These are phyloP conservation scores for Crocuta crocuta DNA, from an alignment of 2,113 vertebrate genomes.

Conservation along the genomic window DNA sequence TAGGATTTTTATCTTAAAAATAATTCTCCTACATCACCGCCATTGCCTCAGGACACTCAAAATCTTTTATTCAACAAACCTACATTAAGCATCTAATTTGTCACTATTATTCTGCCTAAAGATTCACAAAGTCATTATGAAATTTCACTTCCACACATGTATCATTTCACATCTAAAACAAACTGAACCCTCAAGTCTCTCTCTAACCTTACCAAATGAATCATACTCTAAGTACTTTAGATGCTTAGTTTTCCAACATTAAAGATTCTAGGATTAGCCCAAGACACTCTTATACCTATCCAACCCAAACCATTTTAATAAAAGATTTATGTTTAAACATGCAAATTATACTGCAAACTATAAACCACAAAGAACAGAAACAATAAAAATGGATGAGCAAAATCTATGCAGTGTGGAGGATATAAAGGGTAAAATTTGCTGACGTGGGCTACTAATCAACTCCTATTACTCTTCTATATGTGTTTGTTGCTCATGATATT, in stretches of 20 bases:
- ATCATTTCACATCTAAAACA: not conserved
- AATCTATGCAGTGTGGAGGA: not conserved
- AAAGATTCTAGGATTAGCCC: not conserved
- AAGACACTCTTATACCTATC: not conserved
- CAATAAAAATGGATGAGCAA: not conserved
- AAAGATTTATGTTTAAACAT: not conserved
- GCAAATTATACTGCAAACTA: not conserved
- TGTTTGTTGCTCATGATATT: not conserved
- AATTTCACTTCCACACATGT: not conserved
- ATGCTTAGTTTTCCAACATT: not conserved
- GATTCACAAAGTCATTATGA: not conserved
- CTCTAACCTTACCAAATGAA: not conserved
- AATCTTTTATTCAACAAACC: not conserved
- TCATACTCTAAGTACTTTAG: not conserved
- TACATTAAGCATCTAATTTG: not conserved
- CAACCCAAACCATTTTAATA: not conserved
- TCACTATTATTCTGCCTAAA: not conserved
- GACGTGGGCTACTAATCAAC: not conserved
- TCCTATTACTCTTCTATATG: not conserved
- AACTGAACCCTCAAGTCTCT: not conserved
- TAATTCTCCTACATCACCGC: not conserved
- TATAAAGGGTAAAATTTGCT: not conserved
- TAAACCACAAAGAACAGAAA: not conserved
- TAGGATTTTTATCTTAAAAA: not conserved
- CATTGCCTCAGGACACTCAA: not conserved